Conservation (phyloP, 2,113 vertebrate genomes). For the Polyodon spathula region DNA sequence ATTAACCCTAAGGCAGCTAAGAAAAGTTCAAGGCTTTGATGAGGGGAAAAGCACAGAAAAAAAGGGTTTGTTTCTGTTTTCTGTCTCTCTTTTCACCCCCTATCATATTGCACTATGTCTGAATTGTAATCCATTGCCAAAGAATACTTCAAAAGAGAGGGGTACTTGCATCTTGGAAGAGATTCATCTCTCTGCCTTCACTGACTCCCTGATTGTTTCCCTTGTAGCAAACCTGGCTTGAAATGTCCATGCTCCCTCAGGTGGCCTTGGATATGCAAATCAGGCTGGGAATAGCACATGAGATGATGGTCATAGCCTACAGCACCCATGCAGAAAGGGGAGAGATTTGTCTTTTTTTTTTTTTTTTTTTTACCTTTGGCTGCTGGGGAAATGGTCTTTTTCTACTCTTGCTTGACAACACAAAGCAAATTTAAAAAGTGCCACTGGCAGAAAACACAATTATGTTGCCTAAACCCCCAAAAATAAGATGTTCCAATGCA, state of each 20-base stretch:
- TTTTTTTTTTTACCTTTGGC: conserved; percentile 45
- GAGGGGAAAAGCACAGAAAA: conserved; percentile 33
- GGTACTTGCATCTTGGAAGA: conserved; percentile 25
- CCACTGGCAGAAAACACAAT: conserved; percentile 35
- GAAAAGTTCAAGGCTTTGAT: conserved; percentile 50
- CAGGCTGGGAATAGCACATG: conserved; percentile 49
- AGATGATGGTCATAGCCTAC: conserved; percentile 52
- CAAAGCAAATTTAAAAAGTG: conserved; percentile 59
- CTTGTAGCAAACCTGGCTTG: conserved; percentile 46
- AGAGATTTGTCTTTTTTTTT: conserved; percentile 52
- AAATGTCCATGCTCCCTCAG: conserved; percentile 57
- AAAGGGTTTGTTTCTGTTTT: conserved; percentile 30
- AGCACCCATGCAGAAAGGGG: conserved; percentile 40
- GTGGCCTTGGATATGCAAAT: conserved; percentile 69
- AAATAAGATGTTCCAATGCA: conserved; percentile 42
- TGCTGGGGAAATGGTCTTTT: conserved; percentile 52
- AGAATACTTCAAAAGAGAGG: conserved; percentile 20
- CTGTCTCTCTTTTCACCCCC: conserved; percentile 18
- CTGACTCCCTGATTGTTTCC: conserved; percentile 26
- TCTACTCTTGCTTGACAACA: conserved; percentile 54
- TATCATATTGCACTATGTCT: conserved; percentile 27
- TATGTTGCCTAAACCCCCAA: conserved; percentile 32
- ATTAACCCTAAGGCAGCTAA: conserved; percentile 57
- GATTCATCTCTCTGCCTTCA: conserved; percentile 16
- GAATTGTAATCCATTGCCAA: conserved; percentile 26